Evolutionary conservation across 2,888 invertebrate species (phyloP).

Genomic region (Chydorus sphaericus): DNA sequence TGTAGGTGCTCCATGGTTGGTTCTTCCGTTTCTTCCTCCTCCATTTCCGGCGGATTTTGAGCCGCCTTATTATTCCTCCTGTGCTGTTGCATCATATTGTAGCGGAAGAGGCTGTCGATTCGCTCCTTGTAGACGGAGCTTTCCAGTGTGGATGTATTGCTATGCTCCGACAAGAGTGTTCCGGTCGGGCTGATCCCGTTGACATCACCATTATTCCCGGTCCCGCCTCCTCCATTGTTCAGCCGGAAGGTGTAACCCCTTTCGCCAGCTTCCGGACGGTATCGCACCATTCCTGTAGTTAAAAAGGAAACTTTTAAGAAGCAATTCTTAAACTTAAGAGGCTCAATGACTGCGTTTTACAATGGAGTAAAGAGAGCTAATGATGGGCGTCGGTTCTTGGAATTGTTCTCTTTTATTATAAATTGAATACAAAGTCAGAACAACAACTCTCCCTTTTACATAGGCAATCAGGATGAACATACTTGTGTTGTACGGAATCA

Average conservation of each 20-base stretch:
- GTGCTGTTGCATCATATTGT: background rate
- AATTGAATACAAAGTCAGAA: no score
- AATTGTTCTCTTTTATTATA: no score
- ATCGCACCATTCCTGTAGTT: constrained; percentile 12
- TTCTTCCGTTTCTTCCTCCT: constrained; percentile 9
- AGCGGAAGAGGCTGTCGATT: constrained; percentile 63
- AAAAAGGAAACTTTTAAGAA: no score
- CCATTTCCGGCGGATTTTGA: background rate
- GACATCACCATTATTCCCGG: background rate
- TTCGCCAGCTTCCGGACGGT: constrained; percentile 8
- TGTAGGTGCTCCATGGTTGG: constrained; percentile 13
- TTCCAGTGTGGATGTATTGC: constrained; percentile 3
- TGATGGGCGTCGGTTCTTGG: no score
- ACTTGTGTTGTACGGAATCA: no score
- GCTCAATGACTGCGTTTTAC: no score
- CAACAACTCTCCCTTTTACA: no score
- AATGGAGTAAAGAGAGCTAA: no score
- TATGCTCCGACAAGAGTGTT: constrained; percentile 5
- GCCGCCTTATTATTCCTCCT: background rate
- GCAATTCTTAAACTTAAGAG: no score
- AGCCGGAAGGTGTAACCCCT: constrained; percentile 14
- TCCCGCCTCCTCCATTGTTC: background rate
- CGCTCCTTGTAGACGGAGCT: constrained; percentile 55
- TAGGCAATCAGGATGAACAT: no score
- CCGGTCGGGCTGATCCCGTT: constrained; percentile 6